These are phyloP conservation scores for Agonum fuliginosum DNA, from an alignment of 2,888 invertebrate species.

Conservation along the genomic window DNA sequence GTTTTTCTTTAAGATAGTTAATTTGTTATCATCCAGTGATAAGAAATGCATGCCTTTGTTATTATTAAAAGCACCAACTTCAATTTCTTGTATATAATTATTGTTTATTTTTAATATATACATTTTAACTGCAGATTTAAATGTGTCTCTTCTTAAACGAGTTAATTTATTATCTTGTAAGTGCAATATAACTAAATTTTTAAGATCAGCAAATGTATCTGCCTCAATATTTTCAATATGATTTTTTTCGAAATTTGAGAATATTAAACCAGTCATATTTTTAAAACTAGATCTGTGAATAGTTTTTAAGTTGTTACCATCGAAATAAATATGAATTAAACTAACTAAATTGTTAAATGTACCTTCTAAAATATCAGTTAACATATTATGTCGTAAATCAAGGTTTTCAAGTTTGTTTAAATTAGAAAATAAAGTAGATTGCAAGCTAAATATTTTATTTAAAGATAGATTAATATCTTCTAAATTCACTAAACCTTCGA, in stretches of 20 bases:
- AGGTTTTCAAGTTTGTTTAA: conserved; percentile 30
- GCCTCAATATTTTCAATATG: conserved; percentile 43
- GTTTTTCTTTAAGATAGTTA: conserved; percentile 40
- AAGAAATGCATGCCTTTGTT: conserved; percentile 38
- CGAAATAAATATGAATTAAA: conserved; percentile 36
- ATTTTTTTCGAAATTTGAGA: conserved; percentile 29
- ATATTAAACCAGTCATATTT: conserved; percentile 26
- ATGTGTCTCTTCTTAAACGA: conserved; percentile 43
- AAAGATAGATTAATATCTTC: conserved; percentile 36
- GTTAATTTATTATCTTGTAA: conserved; percentile 49
- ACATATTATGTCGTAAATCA: conserved; percentile 38
- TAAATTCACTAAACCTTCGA: conserved; percentile 49
- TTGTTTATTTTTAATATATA: conserved; percentile 34
- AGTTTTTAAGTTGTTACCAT: conserved; percentile 30
- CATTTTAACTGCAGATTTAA: conserved; percentile 32
- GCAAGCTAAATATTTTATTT: conserved; percentile 38
- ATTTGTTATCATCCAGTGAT: conserved; percentile 37
- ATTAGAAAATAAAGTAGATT: conserved; percentile 43
- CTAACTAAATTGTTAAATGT: conserved; percentile 45
- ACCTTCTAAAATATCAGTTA: conserved; percentile 22
- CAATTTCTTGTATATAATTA: conserved; percentile 47
- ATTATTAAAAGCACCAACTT: conserved; percentile 48
- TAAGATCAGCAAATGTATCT: conserved; percentile 51
- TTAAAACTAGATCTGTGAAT: conserved; percentile 42
- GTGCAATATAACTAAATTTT: conserved; percentile 39